Evolutionary conservation across 2,888 invertebrate species (phyloP), one percentile per base, ranked within the genome.

Genomic region (Artemia sp.): DNA sequence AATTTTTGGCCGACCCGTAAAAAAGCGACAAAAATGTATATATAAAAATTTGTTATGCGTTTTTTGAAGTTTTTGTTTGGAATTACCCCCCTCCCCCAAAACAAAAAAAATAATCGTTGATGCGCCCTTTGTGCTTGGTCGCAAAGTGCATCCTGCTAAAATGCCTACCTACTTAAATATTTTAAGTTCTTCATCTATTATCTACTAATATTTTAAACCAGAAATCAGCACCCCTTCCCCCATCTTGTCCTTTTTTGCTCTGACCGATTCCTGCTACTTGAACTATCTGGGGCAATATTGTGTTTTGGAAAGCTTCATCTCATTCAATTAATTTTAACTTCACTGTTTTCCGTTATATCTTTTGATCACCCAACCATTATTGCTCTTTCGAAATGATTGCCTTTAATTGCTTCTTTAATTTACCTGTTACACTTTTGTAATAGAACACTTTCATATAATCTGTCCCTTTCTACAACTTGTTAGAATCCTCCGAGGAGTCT

Each of bases 391-490:
- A n/a, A 58, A 58, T 58, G 14, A 58, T 58, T 58, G 9, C 8
- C 14, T 58, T 58, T 58, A 58, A 58, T 58, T 58, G 64, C 64
- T 58, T 24, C 64, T 58, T 58, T 58, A 58, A 58, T 58, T 19
- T 58, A 58, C 64, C 10, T 58, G 58, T 14, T n/a, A 11, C 24
- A 8, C 64, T 24, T 10, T 10, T 58, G 64, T 58, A 58, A 58
- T 24, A 24, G n/a, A 19, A 58, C 64, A 24, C 64, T 10, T 58
- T 58, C 64, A n/a, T 58, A 24, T 58, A 58, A 58, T 24, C 14
- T 58, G n/a, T 19, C 64, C 14, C 64, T 58, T 58, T 58, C 64
- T 24, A 58, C 64, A n/a, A 58, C 64, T 58, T 58, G 64, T 58
- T 58, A 58, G 64, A 24, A 58, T 58, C 24, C 24, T 58, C 64